These are phyloP conservation scores for Silurus asotus DNA, from an alignment of 2,113 vertebrate species.

Conservation along the genomic window DNA sequence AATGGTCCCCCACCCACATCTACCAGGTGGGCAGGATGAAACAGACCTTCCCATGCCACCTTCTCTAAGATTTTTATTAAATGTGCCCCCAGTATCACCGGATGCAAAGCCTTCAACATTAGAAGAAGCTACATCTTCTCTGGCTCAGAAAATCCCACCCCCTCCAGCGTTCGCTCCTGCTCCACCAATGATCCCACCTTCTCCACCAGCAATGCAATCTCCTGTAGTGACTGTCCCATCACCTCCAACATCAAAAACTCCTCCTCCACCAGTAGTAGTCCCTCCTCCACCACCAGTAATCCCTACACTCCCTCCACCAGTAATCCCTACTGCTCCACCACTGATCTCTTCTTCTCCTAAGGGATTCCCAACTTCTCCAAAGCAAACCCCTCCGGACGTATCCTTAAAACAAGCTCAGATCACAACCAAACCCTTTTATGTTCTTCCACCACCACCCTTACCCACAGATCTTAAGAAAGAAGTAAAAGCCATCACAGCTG, in stretches of 20 bases:
- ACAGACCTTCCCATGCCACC: slow-evolving; percentile 66
- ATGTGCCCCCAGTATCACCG: slow-evolving; percentile 22
- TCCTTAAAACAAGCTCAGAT: slow-evolving; percentile 17
- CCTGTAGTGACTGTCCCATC: slow-evolving; percentile 8
- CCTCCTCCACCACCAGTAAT: slow-evolving; percentile 42
- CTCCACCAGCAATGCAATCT: slow-evolving; percentile 32
- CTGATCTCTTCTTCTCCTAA: slow-evolving; percentile 45
- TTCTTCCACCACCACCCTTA: slow-evolving; percentile 40
- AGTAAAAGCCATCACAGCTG: slow-evolving; percentile 43
- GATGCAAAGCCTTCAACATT: slow-evolving; percentile 22
- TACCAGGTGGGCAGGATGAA: slow-evolving; percentile 73
- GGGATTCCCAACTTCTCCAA: slow-evolving; percentile 38
- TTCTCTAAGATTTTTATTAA: slow-evolving; percentile 43
- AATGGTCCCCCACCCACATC: slow-evolving; percentile 64
- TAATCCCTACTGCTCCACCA: slow-evolving; percentile 22
- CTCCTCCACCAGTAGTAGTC: slow-evolving; percentile 47
- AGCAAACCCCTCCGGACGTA: slow-evolving; percentile 23
- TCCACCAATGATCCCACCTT: slow-evolving; percentile 27
- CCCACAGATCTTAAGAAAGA: slow-evolving; percentile 40
- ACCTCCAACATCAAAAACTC: slow-evolving; percentile 22
- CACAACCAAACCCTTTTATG: slow-evolving; percentile 31
- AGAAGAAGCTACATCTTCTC: slow-evolving; percentile 34
- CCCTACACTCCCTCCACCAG: slow-evolving; percentile 22
- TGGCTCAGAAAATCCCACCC: slow-evolving; percentile 44
- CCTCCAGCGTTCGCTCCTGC: slow-evolving; percentile 28